phyloP scores from a whole-genome alignment of 1,140 invertebrate species.

The Brachionus koreanus region DNA sequence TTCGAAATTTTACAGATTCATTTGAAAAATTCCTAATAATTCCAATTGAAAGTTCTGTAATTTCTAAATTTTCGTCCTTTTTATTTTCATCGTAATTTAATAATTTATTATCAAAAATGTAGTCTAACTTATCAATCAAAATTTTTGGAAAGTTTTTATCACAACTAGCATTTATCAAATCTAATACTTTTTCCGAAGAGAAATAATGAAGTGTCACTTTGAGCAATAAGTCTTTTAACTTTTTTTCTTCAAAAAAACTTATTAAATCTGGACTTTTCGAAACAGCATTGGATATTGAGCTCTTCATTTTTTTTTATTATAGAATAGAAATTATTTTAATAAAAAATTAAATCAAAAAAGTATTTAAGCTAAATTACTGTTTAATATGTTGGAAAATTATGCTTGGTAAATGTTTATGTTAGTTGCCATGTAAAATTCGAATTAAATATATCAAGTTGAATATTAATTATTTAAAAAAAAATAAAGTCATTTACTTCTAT shows the following conservation, averaged over 20 bases:
- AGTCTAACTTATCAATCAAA: background rate
- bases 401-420: background rate
- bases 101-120: background rate
- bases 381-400: too few species aligned
- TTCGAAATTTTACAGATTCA: background rate
- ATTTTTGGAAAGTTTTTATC: background rate
- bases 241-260: background rate
- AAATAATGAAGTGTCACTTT: background rate
- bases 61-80: background rate
- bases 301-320: too few species aligned
- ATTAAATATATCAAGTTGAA: too few species aligned
- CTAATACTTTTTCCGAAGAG: background rate
- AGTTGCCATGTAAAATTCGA: background rate
- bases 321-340: too few species aligned
- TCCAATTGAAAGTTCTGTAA: background rate
- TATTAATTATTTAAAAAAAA: too few species aligned
- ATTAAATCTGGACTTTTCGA: background rate
- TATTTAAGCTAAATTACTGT: too few species aligned
- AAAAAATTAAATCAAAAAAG: too few species aligned
- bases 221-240: background rate
- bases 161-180: background rate
- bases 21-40: background rate
- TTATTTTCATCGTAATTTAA: background rate
- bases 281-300: too few species aligned
- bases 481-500: too few species aligned